These are phyloP conservation scores for Eupithecia insigniata DNA, from an alignment of 2,888 invertebrate species.

Conservation along the genomic window DNA sequence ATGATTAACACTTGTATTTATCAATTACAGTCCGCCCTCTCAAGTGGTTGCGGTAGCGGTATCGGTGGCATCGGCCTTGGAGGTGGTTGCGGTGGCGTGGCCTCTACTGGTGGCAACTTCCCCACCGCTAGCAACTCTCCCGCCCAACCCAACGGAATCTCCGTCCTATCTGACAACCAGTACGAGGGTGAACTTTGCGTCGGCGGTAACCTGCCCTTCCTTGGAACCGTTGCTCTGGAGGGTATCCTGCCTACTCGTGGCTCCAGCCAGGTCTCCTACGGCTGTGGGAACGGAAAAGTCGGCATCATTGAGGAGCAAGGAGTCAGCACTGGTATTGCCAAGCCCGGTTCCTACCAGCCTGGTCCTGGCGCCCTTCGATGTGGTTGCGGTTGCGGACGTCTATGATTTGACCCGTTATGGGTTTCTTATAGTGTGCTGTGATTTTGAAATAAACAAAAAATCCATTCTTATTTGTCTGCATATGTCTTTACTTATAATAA, in stretches of 20 bases:
- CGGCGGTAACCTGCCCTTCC: conserved; percentile 57
- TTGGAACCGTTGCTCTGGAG: conserved; percentile 55
- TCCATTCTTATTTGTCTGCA: not conserved
- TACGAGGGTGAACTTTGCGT: conserved; percentile 54
- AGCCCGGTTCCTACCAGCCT: conserved; percentile 13
- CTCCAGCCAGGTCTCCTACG: conserved; percentile 50
- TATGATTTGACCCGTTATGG: not conserved
- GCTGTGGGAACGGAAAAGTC: conserved; percentile 51
- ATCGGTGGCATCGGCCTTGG: not conserved
- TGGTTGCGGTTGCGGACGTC: conserved; percentile 8
- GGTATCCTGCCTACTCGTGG: conserved; percentile 56
- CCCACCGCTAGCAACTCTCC: conserved; percentile 52
- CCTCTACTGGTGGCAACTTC: conserved; percentile 38
- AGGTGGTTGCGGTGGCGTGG: conserved; percentile 15
- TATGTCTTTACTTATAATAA: not conserved
- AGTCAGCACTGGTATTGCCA: conserved; percentile 29
- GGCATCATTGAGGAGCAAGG: conserved; percentile 32
- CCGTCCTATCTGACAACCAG: conserved; percentile 55
- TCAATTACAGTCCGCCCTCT: conserved; percentile 27
- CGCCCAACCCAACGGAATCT: conserved; percentile 54
- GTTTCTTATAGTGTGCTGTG: not conserved
- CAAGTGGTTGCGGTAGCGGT: not conserved
- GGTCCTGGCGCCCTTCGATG: conserved; percentile 19
- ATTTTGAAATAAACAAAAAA: not conserved
- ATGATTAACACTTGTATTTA: not conserved